Conservation (phyloP, 2,113 vertebrate genomes). For the Pithys albifrons region DNA sequence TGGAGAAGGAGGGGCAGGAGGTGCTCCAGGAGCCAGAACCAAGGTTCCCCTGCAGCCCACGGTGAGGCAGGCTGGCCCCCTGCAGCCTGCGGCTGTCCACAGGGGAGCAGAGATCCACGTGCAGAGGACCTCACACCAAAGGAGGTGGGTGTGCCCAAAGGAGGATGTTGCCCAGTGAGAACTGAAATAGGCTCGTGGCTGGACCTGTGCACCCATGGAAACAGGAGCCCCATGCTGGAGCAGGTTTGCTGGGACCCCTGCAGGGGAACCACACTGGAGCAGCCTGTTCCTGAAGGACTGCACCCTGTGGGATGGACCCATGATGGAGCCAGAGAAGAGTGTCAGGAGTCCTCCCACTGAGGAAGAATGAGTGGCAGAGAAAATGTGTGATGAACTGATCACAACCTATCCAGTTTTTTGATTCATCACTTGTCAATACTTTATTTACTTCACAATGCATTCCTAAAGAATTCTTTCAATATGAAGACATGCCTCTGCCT, state of each 20-base stretch:
- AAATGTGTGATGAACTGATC: background rate
- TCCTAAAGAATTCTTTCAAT: background rate
- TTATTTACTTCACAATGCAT: background rate
- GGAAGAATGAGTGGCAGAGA: background rate
- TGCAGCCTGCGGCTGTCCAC: background rate
- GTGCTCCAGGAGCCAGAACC: background rate
- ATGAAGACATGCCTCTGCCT: background rate
- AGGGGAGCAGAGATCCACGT: background rate
- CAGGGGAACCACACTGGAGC: background rate
- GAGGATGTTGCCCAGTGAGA: background rate
- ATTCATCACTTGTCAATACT: background rate
- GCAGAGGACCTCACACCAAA: background rate
- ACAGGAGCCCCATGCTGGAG: background rate
- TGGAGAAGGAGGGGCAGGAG: background rate
- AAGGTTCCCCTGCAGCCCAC: background rate
- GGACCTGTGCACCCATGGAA: background rate
- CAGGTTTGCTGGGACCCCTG: background rate
- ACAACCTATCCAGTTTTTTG: background rate
- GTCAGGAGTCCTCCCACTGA: background rate
- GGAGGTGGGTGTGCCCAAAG: background rate
- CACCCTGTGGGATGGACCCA: background rate
- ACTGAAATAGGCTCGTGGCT: background rate
- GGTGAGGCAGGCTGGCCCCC: background rate
- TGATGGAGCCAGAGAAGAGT: background rate
- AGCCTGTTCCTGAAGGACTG: background rate